A percentile compares a stretch with the other conserved stretches of the same genome.
phyloP scores from a whole-genome alignment of 2,113 vertebrate species.

The Saccopteryx bilineata region DNA sequence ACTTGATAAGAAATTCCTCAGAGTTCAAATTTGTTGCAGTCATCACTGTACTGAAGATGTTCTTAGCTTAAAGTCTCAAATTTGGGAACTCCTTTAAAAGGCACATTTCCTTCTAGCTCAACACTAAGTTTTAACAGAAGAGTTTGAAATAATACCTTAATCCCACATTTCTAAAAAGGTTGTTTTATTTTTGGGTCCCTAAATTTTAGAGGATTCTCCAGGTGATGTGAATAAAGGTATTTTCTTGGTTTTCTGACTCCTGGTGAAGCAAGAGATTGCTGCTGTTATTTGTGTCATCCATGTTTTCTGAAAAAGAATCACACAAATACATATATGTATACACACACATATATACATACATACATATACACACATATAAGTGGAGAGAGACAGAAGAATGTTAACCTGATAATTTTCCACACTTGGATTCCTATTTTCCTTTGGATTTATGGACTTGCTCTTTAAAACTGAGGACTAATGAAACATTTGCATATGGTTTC shows the following conservation, averaged over 20 bases:
- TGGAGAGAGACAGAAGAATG: background rate
- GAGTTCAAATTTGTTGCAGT: constrained; percentile 24
- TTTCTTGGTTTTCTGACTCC: constrained; percentile 78
- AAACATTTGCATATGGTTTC: constrained; percentile 45
- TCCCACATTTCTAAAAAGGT: background rate
- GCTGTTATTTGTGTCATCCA: constrained; percentile 93
- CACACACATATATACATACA: background rate
- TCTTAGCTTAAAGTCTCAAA: constrained; percentile 48
- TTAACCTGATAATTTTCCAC: background rate
- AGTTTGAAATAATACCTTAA: background rate
- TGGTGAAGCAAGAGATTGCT: constrained; percentile 85
- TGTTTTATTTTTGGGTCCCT: constrained; percentile 51
- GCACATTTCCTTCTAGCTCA: background rate
- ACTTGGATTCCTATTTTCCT: constrained; percentile 37
- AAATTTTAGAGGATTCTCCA: constrained; percentile 85
- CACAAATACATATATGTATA: background rate
- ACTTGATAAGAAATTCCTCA: background rate
- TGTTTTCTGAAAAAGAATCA: constrained; percentile 88
- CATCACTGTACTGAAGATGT: constrained; percentile 33
- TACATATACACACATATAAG: background rate
- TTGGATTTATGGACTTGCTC: constrained; percentile 28
- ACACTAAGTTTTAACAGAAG: background rate
- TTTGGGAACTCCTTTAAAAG: constrained; percentile 27
- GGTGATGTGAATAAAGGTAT: constrained; percentile 54
- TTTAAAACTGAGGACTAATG: constrained; percentile 44